Evolutionary conservation across 2,888 invertebrate species (phyloP), one percentile per base, ranked within the genome.

Genomic region (Criorhina ranunculi): DNA sequence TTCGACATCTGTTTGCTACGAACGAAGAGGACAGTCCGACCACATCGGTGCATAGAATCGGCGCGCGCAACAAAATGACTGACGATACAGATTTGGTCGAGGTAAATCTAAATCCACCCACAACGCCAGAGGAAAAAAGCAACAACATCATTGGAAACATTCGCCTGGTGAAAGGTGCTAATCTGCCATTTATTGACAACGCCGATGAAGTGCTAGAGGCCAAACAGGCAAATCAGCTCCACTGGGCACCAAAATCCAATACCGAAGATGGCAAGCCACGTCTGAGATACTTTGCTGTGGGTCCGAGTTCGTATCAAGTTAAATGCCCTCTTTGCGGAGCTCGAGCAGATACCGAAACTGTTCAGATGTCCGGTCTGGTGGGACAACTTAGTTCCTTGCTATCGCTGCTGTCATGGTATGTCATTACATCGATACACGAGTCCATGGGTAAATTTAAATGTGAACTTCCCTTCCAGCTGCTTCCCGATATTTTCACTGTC

Each of bases 401-500:
- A 0, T 91, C 90, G 5, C 53, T 87, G 2, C 59, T 91, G 6
- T 91, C 91, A 42, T 91, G 91, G 91, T 91, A 73, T 59, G 89
- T 87, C 15, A 40, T n/a, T n/a, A n/a, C n/a, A n/a, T n/a, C n/a
- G n/a, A n/a, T 8, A 0, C 29, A 7, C 0, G n/a, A 15, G n/a
- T 29, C 0, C 9, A 6, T 9, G 9, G 35, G 19, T n/a, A 5
- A n/a, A n/a, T 24, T 9, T 19, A n/a, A 31, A 59, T n/a, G 33
- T 59, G 24, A 19, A 46, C 12, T 12, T 44, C 40, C 7, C 29
- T 73, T 88, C 1, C 87, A 91, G 91, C 57, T 91, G 91, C 72
- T 91, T 91, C 70, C 91, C 91, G 67, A 89, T 91, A 67, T 91
- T 91, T 76, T 89, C 90, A 1, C 87, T 90, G 77, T 89, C 89